phyloP scores from a whole-genome alignment of 2,113 vertebrate genomes.

The Orycteropus afer region DNA sequence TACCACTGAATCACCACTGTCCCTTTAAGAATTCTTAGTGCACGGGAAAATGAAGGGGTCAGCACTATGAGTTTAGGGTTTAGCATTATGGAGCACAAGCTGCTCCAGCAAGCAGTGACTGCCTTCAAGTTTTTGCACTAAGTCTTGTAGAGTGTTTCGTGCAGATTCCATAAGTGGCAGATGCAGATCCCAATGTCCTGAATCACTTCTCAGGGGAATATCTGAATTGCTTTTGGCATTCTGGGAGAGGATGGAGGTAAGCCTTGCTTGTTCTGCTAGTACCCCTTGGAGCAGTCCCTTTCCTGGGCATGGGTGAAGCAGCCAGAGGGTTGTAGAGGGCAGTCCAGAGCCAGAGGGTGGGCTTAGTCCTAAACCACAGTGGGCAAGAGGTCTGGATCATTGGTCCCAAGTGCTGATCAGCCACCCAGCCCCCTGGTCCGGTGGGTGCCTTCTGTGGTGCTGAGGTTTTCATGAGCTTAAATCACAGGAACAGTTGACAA shows the following conservation, averaged over 20 bases:
- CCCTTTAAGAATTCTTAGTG: neutral
- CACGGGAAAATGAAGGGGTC: neutral
- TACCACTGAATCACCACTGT: neutral
- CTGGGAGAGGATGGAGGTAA: neutral
- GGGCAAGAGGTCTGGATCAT: neutral
- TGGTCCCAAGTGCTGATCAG: neutral
- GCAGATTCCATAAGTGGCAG: neutral
- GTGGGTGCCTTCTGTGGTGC: no score
- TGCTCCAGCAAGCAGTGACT: neutral
- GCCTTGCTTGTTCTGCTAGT: neutral
- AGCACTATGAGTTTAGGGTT: neutral
- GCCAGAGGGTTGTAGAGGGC: neutral
- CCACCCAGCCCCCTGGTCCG: no score
- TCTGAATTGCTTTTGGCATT: neutral
- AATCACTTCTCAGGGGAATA: neutral
- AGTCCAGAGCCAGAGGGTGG: neutral
- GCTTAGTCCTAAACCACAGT: neutral
- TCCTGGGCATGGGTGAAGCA: neutral
- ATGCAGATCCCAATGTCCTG: neutral
- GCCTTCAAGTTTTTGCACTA: neutral
- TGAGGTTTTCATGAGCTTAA: neutral
- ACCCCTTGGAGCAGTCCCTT: neutral
- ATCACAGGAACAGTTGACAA: neutral
- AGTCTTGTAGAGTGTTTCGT: neutral
- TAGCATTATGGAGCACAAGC: neutral